Evolutionary conservation across 30 jellyfish, hydroid and myxozoan species (phyloP).

Genomic region (Phacellophora camtschatica): DNA sequence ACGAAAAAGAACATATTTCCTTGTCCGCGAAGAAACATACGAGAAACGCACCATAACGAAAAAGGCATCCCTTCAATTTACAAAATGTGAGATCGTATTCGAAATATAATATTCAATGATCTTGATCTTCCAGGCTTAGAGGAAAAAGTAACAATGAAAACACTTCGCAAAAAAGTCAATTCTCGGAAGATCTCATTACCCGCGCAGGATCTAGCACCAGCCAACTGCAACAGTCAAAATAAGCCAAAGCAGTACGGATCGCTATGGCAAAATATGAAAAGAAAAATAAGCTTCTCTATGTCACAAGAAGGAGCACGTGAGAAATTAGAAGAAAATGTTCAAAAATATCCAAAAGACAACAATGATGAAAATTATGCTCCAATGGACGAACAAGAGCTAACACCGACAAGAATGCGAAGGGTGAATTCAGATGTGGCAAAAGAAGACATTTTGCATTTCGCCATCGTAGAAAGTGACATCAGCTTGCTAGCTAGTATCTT

Average conservation of each 20-base stretch:
- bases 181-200: slow-evolving; percentile 43
- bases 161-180: slow-evolving; percentile 26
- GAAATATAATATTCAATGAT: too few species aligned
- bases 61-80: too few species aligned
- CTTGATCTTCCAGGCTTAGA: too few species aligned
- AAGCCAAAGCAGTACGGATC: background rate
- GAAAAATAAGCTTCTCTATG: slow-evolving; percentile 35
- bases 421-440: slow-evolving; percentile 50
- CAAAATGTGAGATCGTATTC: too few species aligned
- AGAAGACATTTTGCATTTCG: slow-evolving; percentile 56
- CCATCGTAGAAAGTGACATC: slow-evolving; percentile 44
- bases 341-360: background rate
- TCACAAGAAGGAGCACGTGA: slow-evolving; percentile 8
- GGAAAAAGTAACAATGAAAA: slow-evolving; percentile 24
- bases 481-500: slow-evolving; percentile 7
- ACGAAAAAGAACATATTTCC: too few species aligned
- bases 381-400: background rate
- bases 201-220: slow-evolving; percentile 17
- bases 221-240: background rate
- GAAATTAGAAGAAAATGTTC: background rate
- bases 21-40: too few species aligned
- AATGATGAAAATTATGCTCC: background rate
- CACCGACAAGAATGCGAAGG: slow-evolving; percentile 31
- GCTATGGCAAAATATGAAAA: slow-evolving; percentile 32
- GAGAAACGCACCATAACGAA: too few species aligned